Conservation (phyloP, 2,797 vertebrate genomes). For the Rhinoraja longicauda region DNA sequence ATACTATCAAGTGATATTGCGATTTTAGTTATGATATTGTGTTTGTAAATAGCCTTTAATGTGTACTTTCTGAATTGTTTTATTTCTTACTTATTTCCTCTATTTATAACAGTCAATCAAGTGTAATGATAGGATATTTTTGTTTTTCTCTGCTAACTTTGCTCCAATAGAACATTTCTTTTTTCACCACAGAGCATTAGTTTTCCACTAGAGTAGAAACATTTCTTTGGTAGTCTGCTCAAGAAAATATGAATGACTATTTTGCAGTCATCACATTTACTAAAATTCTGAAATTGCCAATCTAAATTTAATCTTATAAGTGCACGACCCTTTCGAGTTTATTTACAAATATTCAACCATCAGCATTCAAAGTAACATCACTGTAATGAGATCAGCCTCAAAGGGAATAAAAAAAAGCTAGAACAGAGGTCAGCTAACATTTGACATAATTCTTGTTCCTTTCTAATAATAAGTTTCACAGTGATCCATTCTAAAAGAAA, state of each 20-base stretch:
- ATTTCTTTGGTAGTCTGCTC: too few species aligned
- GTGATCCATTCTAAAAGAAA: not conserved
- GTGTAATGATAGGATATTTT: too few species aligned
- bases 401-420: not conserved
- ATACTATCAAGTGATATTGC: not conserved
- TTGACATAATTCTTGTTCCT: slow-evolving; percentile 19
- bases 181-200: not conserved
- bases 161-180: not conserved
- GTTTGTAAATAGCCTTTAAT: not conserved
- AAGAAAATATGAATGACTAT: not conserved
- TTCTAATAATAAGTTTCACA: slow-evolving; percentile 16
- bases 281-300: not conserved
- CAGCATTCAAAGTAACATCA: not conserved
- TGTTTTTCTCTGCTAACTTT: not conserved
- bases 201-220: not conserved
- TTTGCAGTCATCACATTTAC: not conserved
- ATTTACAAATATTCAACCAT: not conserved
- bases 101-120: not conserved
- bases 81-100: not conserved
- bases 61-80: not conserved
- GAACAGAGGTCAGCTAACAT: not conserved
- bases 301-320: too few species aligned
- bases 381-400: not conserved
- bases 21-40: not conserved
- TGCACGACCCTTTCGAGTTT: not conserved